Evolutionary conservation across 1,140 invertebrate species (phyloP).

Genomic region (Ptiloglossa arizonensis): DNA sequence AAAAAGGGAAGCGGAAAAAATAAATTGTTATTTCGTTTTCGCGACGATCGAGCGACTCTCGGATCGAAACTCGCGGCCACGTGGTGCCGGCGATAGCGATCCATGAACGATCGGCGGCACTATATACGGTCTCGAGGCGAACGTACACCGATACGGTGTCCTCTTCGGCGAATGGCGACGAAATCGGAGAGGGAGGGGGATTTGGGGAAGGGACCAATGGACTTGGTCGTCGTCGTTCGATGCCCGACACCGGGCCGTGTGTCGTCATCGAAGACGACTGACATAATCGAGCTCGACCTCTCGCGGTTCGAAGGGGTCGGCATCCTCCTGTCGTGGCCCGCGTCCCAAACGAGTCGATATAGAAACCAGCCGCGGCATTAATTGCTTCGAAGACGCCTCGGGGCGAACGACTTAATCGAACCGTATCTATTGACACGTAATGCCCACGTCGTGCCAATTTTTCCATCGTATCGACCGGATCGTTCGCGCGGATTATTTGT

Average conservation of each 20-base stretch:
- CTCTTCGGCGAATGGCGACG: background rate
- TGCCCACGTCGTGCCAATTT: background rate
- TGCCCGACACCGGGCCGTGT: background rate
- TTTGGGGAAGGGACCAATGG: constrained; percentile 34
- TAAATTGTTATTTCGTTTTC: background rate
- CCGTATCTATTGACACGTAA: too few relatives aligned
- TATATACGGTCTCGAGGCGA: constrained; percentile 44
- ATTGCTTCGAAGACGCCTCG: background rate
- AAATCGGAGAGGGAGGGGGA: constrained; percentile 38
- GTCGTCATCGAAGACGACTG: constrained; percentile 36
- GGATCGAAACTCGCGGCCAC: background rate
- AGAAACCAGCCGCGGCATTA: background rate
- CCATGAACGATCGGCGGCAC: background rate
- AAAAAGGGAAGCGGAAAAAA: too few relatives aligned
- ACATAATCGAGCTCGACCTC: constrained; percentile 47
- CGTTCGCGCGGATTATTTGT: too few relatives aligned
- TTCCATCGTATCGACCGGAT: background rate
- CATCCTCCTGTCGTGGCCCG: constrained; percentile 17
- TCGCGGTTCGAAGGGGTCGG: constrained; percentile 45
- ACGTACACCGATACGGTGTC: background rate
- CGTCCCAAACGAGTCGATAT: constrained; percentile 1
- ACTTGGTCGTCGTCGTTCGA: constrained; percentile 8
- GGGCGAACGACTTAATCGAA: background rate
- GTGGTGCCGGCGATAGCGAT: background rate
- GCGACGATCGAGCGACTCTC: background rate